Evolutionary conservation across 2,888 invertebrate genomes (phyloP).

Genomic region (Euzetes globulus): DNA sequence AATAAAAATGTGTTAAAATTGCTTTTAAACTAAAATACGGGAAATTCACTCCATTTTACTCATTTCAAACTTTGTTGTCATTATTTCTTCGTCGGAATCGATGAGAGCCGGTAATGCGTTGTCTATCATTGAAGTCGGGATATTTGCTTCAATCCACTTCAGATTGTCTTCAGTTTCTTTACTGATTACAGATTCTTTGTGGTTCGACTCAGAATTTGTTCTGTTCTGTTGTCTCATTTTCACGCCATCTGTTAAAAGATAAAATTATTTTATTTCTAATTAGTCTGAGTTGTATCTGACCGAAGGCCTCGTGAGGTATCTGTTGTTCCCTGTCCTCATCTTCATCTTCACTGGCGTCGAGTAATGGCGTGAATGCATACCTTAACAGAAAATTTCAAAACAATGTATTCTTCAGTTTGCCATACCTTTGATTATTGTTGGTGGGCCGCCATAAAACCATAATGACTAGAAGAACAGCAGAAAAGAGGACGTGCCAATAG

Average conservation of each 20-base stretch:
- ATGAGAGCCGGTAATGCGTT: constrained; percentile 57
- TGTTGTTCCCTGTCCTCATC: constrained; percentile 59
- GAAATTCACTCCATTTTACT: constrained; percentile 70
- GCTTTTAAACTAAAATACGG: background rate
- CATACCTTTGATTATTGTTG: constrained; percentile 82
- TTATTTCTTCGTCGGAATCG: constrained; percentile 72
- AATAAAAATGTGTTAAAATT: background rate
- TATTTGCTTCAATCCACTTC: constrained; percentile 91
- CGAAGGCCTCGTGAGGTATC: constrained; percentile 33
- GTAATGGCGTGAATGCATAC: constrained; percentile 79
- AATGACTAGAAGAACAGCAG: constrained; percentile 74
- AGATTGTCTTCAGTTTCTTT: constrained; percentile 62
- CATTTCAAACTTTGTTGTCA: constrained; percentile 75
- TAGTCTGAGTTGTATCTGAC: background rate
- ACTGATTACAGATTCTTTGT: constrained; percentile 30
- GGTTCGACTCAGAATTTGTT: constrained; percentile 22
- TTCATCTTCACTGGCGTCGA: constrained; percentile 70
- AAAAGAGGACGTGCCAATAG: constrained; percentile 90
- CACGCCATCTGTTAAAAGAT: constrained; percentile 38
- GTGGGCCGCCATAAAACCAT: constrained; percentile 94
- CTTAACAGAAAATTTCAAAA: constrained; percentile 43
- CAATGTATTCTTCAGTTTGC: background rate
- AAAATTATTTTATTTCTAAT: background rate
- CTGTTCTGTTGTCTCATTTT: constrained; percentile 37
- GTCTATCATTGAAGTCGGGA: constrained; percentile 60